Base-by-base conservation (phyloP, 1,140 invertebrate species). In the Mycetomoellerius zeteki region DNA sequence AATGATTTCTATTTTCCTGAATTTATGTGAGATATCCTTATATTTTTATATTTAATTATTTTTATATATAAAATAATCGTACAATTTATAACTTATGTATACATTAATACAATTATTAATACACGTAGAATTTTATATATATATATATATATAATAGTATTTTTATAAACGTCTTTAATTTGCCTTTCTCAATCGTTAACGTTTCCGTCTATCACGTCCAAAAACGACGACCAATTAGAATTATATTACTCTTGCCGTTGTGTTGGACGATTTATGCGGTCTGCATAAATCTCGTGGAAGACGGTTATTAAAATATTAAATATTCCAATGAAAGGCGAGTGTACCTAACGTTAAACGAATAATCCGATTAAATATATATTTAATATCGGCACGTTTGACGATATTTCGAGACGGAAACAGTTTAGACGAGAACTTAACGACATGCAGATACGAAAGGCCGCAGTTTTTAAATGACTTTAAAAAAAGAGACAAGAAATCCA, bases 371-470 rank as follows among this genome's bases (percentile, higher is more conserved):
- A 33, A 27, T 65, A 77, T 54, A 78, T 33, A 77, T 85, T 78
- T 78, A 78, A 85, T 78, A 78, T 85, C 58, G 47, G 21, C 50
- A 58, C 72, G 21, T 78, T 78, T 64, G 58, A 50, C 58, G 71
- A 64, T 64, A 80, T 86, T 71, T 75, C 43, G 60, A 88, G 81
- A 85, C 80, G 47, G 81, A 86, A 85, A 69, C 87, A 86, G 75
- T 89, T 80, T 86, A 62, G 43, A 86, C 85, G 86, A 92, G 92
- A 94, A 89, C 93, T 93, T 93, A 94, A 94, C 92, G 93, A 93
- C 92, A 95, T 94, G 93, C 92, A 94, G 91, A 93, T 93, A 91
- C 86, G 89, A 88, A 85, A 91, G 69, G 86, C 90, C 91, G 88
- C 86, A 89, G 92, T 91, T 94, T 94, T 93, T 88, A 91, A 94